Percentiles rank a stretch among this genome's conserved stretches.
Conservation (phyloP, 1,140 invertebrate species). For the Radopholus similis region DNA sequence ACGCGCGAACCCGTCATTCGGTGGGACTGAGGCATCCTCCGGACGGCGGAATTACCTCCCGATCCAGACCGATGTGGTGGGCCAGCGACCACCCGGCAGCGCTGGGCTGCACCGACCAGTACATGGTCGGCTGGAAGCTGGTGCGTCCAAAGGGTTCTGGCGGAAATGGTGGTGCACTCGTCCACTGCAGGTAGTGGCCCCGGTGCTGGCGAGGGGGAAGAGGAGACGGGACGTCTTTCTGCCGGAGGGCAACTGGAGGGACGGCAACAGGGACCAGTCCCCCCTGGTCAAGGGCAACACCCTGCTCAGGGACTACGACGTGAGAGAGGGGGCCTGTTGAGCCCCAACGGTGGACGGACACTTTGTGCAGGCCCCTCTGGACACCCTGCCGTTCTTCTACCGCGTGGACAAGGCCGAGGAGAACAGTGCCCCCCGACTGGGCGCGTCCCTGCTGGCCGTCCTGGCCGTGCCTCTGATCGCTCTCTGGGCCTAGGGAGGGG, state of each 20-base stretch:
- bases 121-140: conserved; percentile 61
- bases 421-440: too few relatives aligned
- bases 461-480: too few relatives aligned
- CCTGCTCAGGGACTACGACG: conserved; percentile 5
- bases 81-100: conserved; percentile 23
- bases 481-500: too few relatives aligned
- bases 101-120: conserved; percentile 55
- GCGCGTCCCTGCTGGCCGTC: too few relatives aligned
- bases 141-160: neutral
- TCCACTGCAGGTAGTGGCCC: conserved; percentile 52
- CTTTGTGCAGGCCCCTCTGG: neutral
- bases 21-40: conserved; percentile 9
- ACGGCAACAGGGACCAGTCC: conserved; percentile 21
- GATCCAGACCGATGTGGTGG: conserved; percentile 45
- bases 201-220: conserved; percentile 59
- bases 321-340: neutral
- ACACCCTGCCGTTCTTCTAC: neutral
- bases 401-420: neutral
- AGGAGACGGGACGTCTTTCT: conserved; percentile 59
- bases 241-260: conserved; percentile 34
- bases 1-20: conserved; percentile 69
- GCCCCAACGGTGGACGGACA: neutral
- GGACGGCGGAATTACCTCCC: conserved; percentile 2
- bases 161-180: conserved; percentile 30
- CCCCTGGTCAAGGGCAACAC: neutral